Percentiles rank a stretch among this genome's conserved stretches.
phyloP scores from a whole-genome alignment of 2,888 invertebrate species.

The Scotopteryx bipunctaria region DNA sequence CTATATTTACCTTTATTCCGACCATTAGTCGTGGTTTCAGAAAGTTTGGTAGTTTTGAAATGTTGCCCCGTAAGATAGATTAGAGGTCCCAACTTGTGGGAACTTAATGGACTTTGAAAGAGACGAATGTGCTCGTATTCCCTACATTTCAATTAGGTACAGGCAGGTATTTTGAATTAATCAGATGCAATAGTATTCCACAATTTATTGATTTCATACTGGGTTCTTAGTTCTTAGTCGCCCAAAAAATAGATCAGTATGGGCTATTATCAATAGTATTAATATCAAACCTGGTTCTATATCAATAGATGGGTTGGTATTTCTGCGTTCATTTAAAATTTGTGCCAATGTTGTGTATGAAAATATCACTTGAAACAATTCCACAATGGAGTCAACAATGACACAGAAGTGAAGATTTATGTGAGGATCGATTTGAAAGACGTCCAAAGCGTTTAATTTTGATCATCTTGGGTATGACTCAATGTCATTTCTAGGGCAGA shows the following conservation, averaged over 20 bases:
- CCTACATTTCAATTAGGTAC: constrained; percentile 19
- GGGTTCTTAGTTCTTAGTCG: no score
- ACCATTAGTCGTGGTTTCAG: constrained; percentile 29
- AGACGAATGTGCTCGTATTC: not conserved
- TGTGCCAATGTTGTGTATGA: no score
- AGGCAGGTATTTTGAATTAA: no score
- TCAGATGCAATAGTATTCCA: no score
- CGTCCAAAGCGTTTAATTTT: constrained; percentile 36
- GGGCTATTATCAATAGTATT: no score
- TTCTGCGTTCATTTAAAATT: no score
- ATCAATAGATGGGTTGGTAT: no score
- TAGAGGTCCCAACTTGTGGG: constrained; percentile 10
- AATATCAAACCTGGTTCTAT: no score
- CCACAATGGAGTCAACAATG: not conserved
- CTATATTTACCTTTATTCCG: constrained; percentile 24
- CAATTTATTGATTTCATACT: no score
- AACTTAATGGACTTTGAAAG: constrained; percentile 18
- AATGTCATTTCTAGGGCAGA: constrained; percentile 33
- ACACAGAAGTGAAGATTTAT: constrained; percentile 14
- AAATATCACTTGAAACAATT: not conserved
- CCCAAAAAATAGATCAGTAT: no score
- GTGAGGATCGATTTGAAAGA: constrained; percentile 27
- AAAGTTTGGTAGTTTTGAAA: constrained; percentile 30
- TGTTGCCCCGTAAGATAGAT: constrained; percentile 24
- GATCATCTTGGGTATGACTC: constrained; percentile 26